phyloP scores from a whole-genome alignment of 30 jellyfish, hydroid and myxozoan genomes.

The Cassiopea xamachana region DNA sequence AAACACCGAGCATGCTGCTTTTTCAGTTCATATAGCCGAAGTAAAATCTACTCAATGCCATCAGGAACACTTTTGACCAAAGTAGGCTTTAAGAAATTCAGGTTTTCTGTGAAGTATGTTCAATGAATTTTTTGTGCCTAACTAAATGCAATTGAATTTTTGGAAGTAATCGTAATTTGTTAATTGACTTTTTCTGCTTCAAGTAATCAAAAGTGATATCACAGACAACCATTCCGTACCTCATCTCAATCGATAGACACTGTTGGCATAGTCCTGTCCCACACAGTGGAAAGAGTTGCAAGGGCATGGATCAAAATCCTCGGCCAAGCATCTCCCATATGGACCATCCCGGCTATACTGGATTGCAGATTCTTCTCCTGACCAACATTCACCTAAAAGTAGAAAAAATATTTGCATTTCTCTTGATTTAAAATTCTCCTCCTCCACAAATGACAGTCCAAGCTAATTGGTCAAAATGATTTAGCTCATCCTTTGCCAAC shows the following conservation, averaged over 20 bases:
- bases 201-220: too few relatives aligned
- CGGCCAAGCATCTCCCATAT: conserved; percentile 11
- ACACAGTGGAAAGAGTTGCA: conserved; percentile 89
- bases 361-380: conserved; percentile 4
- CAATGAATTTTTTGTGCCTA: too few relatives aligned
- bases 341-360: neutral
- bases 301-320: conserved; percentile 65
- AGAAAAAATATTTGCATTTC: conserved; percentile 36
- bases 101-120: too few relatives aligned
- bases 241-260: conserved; percentile 52
- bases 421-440: conserved; percentile 1
- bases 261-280: conserved; percentile 74
- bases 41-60: too few relatives aligned
- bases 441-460: conserved; percentile 62
- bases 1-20: too few relatives aligned
- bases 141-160: too few relatives aligned
- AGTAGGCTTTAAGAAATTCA: too few relatives aligned
- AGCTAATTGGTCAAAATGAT: conserved; percentile 48
- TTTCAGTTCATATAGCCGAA: too few relatives aligned
- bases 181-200: too few relatives aligned
- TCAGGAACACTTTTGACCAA: too few relatives aligned
- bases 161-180: too few relatives aligned
- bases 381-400: conserved; percentile 57
- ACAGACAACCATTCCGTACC: conserved; percentile 22
- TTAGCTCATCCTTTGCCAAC: too few relatives aligned